Conservation (phyloP, 2,113 vertebrate species). For the Acrocephalus kingi region DNA sequence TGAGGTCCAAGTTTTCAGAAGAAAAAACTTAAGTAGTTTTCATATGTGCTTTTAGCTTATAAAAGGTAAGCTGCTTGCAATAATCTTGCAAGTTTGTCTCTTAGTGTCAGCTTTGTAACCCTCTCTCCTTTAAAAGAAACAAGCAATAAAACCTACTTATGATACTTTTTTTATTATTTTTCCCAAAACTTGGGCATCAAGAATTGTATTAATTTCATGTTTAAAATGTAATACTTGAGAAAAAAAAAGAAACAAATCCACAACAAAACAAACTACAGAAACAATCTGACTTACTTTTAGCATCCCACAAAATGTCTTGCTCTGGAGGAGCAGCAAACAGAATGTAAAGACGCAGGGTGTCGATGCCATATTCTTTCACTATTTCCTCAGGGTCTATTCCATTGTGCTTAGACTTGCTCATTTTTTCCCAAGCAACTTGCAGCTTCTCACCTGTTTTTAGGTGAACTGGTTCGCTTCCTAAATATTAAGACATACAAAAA, state of each 20-base stretch:
- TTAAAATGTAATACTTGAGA: neutral
- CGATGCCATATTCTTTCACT: conserved; percentile 86
- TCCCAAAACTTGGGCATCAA: neutral
- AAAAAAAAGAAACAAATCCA: neutral
- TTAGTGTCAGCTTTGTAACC: neutral
- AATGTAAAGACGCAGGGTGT: conserved; percentile 89
- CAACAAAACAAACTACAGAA: neutral
- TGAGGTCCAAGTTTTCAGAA: neutral
- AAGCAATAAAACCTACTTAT: neutral
- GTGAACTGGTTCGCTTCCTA: conserved; percentile 80
- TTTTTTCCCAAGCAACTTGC: conserved; percentile 93
- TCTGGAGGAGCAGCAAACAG: conserved; percentile 92
- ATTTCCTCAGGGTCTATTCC: conserved; percentile 89
- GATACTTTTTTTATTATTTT: neutral
- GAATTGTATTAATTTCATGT: neutral
- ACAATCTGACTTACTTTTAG: conserved; percentile 82
- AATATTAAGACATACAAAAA: neutral
- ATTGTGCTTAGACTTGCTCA: conserved; percentile 98
- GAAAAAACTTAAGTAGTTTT: neutral
- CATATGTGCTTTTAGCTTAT: neutral
- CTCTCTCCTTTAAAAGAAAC: neutral
- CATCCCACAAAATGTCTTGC: conserved; percentile 94
- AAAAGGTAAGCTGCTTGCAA: neutral
- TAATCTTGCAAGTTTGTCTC: neutral
- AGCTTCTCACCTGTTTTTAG: conserved; percentile 71